Conservation (phyloP, 2,113 vertebrate genomes). For the Chamaea fasciata region DNA sequence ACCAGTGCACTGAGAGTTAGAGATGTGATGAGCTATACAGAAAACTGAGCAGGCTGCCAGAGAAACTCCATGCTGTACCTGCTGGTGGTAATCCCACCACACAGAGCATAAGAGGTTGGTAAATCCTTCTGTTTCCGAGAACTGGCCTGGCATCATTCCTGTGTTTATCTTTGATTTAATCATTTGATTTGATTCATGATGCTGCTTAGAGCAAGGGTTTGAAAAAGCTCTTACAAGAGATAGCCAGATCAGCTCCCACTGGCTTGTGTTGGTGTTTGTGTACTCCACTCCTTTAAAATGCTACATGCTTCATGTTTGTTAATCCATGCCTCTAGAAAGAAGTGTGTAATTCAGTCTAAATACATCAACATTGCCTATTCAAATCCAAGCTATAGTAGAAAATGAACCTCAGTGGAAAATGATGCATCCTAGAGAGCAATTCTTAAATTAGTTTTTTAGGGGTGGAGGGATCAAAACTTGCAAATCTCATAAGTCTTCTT, state of each 20-base stretch:
- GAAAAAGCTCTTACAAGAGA: background rate
- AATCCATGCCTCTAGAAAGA: background rate
- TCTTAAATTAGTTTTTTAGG: background rate
- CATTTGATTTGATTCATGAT: background rate
- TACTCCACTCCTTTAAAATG: background rate
- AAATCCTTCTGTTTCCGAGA: constrained; percentile 1
- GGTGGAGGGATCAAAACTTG: background rate
- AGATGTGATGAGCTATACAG: background rate
- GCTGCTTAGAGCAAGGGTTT: background rate
- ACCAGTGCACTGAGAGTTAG: fast-evolving
- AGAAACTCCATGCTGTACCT: background rate
- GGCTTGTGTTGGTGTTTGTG: background rate
- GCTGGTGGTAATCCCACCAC: background rate
- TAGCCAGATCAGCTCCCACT: background rate
- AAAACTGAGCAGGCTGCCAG: background rate
- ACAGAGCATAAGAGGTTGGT: fast-evolving
- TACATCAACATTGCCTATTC: background rate
- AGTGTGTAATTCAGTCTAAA: background rate
- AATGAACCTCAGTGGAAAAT: background rate
- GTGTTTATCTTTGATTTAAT: background rate
- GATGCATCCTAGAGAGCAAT: background rate
- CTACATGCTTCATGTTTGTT: background rate
- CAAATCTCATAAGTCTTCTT: background rate
- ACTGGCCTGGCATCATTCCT: background rate
- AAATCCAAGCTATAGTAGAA: background rate